Evolutionary conservation across 2,888 invertebrate genomes (phyloP).

Genomic region (Metacarcinus magister): DNA sequence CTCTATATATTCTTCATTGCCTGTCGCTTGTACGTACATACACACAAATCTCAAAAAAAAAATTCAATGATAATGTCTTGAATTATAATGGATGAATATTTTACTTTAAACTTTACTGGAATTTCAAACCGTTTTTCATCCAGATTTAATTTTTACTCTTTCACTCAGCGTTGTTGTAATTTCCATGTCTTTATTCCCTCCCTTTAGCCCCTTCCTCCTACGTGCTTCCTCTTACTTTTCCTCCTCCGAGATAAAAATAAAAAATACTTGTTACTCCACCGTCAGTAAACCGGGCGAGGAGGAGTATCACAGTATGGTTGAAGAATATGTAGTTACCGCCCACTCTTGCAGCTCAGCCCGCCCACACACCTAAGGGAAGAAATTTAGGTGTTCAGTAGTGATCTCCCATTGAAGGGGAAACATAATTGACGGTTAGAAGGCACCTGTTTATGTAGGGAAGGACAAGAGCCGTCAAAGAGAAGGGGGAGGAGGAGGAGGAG

Average conservation of each 20-base stretch:
- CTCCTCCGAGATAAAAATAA: not conserved
- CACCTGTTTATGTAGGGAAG: not conserved
- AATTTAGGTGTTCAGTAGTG: not conserved
- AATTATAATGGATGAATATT: too few species aligned
- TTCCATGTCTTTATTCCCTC: not conserved
- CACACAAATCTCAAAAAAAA: not conserved
- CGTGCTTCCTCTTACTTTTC: not conserved
- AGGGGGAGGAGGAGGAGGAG: not conserved
- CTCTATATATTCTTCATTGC: not conserved
- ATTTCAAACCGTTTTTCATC: too few species aligned
- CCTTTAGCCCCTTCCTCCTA: not conserved
- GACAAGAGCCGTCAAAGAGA: not conserved
- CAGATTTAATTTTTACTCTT: too few species aligned
- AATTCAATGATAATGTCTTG: too few species aligned
- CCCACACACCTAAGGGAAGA: not conserved
- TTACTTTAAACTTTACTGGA: too few species aligned
- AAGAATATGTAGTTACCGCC: not conserved
- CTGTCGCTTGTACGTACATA: not conserved
- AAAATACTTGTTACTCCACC: not conserved
- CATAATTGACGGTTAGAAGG: not conserved
- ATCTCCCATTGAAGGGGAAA: not conserved
- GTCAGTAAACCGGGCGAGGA: not conserved
- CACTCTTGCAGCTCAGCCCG: not conserved
- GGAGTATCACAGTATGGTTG: not conserved
- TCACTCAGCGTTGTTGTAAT: too few species aligned